phyloP scores from a whole-genome alignment of 2,888 invertebrate species.

The Proisotoma minuta region DNA sequence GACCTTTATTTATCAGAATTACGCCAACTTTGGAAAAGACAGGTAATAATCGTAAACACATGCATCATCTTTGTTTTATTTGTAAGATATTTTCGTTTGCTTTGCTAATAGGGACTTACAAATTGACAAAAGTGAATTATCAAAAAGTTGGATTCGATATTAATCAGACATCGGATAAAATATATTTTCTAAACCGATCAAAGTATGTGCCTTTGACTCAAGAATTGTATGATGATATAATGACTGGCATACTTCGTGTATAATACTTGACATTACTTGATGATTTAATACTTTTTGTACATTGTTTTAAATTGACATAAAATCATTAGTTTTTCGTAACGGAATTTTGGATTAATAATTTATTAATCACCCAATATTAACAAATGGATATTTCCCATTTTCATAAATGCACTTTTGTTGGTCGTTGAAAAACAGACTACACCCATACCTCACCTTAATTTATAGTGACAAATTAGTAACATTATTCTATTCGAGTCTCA shows the following conservation, averaged over 20 bases:
- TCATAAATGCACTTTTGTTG: too few relatives aligned
- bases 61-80: neutral
- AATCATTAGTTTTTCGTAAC: too few relatives aligned
- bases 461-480: too few relatives aligned
- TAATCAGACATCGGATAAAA: constrained; percentile 60
- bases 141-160: constrained; percentile 76
- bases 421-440: too few relatives aligned
- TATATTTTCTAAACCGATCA: constrained; percentile 68
- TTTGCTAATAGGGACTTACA: constrained; percentile 75
- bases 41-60: constrained; percentile 49
- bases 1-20: constrained; percentile 56
- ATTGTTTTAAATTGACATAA: too few relatives aligned
- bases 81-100: constrained; percentile 7
- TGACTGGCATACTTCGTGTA: constrained; percentile 16
- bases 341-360: too few relatives aligned
- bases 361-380: too few relatives aligned
- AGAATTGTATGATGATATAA: constrained; percentile 57
- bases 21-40: constrained; percentile 55
- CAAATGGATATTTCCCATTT: too few relatives aligned
- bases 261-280: too few relatives aligned
- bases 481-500: too few relatives aligned
- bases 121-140: constrained; percentile 81
- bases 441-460: too few relatives aligned
- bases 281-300: too few relatives aligned
- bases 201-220: constrained; percentile 67